Percentiles rank a stretch among this genome's conserved stretches.
Conservation (phyloP, 2,888 invertebrate species). For the Oscheius sp. region DNA sequence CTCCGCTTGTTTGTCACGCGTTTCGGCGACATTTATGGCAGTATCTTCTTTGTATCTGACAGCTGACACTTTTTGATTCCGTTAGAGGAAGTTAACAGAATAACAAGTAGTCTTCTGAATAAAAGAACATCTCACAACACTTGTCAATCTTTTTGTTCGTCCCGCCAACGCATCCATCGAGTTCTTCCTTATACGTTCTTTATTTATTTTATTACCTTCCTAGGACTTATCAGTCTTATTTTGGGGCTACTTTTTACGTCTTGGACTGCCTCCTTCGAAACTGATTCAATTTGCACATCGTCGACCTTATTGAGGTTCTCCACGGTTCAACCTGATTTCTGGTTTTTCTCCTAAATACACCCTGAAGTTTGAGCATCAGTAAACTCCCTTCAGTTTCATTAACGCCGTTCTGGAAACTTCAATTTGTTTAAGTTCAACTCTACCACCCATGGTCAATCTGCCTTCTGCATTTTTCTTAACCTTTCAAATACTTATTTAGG, state of each 20-base stretch:
- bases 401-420: conserved; percentile 18
- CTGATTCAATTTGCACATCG: conserved; percentile 29
- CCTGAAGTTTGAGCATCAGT: background rate
- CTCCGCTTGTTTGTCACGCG: conserved; percentile 18
- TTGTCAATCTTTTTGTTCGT: no score
- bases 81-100: background rate
- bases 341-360: background rate
- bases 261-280: no score
- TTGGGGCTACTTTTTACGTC: no score
- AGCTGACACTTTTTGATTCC: conserved; percentile 4
- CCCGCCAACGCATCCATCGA: no score
- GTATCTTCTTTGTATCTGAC: conserved; percentile 9
- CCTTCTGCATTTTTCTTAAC: background rate
- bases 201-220: no score
- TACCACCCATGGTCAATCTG: conserved; percentile 4
- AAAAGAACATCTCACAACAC: no score
- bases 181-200: no score
- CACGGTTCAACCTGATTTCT: conserved; percentile 11
- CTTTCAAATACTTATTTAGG: background rate
- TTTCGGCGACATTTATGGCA: conserved; percentile 21
- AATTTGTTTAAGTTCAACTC: conserved; percentile 13
- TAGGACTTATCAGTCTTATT: no score
- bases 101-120: no score
- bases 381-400: conserved; percentile 20
- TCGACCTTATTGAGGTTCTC: conserved; percentile 19